Base-by-base conservation (phyloP, 2,797 vertebrate species). In the Semaprochilodus insignis region DNA sequence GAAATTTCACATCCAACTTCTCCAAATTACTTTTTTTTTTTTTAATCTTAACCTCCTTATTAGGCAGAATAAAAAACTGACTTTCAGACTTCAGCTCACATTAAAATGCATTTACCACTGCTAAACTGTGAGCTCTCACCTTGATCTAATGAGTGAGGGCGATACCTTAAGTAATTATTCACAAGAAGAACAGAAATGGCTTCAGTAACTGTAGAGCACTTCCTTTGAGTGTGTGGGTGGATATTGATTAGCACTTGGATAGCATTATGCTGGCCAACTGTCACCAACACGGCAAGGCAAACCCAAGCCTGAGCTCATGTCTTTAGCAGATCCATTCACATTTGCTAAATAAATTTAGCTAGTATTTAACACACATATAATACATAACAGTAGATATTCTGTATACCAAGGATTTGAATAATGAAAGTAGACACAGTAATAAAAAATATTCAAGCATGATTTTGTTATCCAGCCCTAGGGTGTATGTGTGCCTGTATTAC, bases 401-500 rank as follows among this genome's bases (percentile, higher is more conserved):
- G 65, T 67, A 19, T 69, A 13, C 6, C 8, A 19, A 13, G 19
- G 59, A 11, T 48, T n/a, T 69, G n/a, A 40, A 69, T 44, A 44
- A 21, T n/a, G 8, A 10, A 40, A 69, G 44, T 7, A 44, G 44
- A 8, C 7, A 8, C 10, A 44, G 44, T 4, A 44, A 48, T 14
- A 23, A 23, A 0, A n/a, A 15, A 51, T 70, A 36, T 7, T 10
- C 44, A 69, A 21, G 36, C 34, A 69, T 40, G 2, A 21, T 23
- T 70, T 48, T 23, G 10, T 70, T 14, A 48, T n/a, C 40, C n/a
- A 16, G 51, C 16, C 23, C 14, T 55, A 17, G 40, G 16, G 17
- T 73, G 16, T 66, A 16, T 66, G 0, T 55, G 11, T 40, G 21
- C 14, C 54, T 36, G 17, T 2, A 31, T 57, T 81, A 96, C 95